Percentiles rank a stretch among this genome's conserved stretches.
Conservation (phyloP, 2,113 vertebrate genomes). For the Corythaixoides concolor region DNA sequence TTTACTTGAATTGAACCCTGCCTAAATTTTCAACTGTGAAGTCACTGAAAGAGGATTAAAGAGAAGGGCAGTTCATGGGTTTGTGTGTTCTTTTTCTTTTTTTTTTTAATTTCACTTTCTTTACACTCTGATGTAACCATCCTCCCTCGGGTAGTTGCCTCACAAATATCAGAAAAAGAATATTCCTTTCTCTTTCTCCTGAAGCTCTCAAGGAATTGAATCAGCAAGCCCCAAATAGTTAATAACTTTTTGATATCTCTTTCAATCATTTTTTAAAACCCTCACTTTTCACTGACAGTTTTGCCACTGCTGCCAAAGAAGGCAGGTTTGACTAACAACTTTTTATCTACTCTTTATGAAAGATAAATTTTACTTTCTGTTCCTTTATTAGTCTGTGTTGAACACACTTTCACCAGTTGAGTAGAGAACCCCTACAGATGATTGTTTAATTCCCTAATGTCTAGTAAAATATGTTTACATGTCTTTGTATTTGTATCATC, state of each 20-base stretch:
- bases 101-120: not conserved
- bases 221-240: not conserved
- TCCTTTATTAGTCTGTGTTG: not conserved
- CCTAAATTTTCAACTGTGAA: not conserved
- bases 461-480: not conserved
- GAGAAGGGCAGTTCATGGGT: not conserved
- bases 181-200: not conserved
- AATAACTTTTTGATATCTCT: constrained; percentile 9
- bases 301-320: not conserved
- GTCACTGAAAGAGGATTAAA: not conserved
- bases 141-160: not conserved
- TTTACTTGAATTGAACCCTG: not conserved
- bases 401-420: not conserved
- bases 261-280: not conserved
- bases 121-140: not conserved
- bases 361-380: not conserved
- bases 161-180: not conserved
- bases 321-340: not conserved
- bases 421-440: not conserved
- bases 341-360: not conserved
- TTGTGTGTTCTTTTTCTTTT: not conserved
- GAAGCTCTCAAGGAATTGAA: not conserved
- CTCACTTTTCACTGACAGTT: not conserved
- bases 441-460: not conserved
- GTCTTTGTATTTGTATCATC: not conserved